A percentile compares a stretch with the other conserved stretches of the same genome.
These are phyloP conservation scores for Ovis aries DNA, from an alignment of 2,113 vertebrate species.

Conservation along the genomic window ARS-UI_Ramb_v3.0 NC_056060.1:61036001-61036500, in stretches of 20 bases:
- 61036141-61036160: conserved; percentile 25
- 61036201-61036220: background rate
- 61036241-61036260: background rate
- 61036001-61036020: conserved; percentile 34
- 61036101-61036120: background rate
- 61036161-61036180: conserved; percentile 39
- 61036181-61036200: background rate
- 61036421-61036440: background rate
- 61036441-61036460: background rate
- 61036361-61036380: conserved; percentile 36
- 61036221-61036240: background rate
- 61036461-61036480: conserved; percentile 51
- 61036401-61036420: background rate
- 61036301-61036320: background rate
- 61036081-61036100: conserved; percentile 28
- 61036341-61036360: conserved; percentile 53
- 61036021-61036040: conserved; percentile 36
- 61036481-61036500: conserved; percentile 41
- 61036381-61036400: conserved; percentile 37
- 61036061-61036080: conserved; percentile 46
- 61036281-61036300: background rate
- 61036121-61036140: conserved; percentile 29
- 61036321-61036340: conserved; percentile 37
- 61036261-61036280: background rate
- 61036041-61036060: conserved; percentile 17